Conservation (phyloP, 2,797 vertebrate species). For the Ficedula albicollis region DNA sequence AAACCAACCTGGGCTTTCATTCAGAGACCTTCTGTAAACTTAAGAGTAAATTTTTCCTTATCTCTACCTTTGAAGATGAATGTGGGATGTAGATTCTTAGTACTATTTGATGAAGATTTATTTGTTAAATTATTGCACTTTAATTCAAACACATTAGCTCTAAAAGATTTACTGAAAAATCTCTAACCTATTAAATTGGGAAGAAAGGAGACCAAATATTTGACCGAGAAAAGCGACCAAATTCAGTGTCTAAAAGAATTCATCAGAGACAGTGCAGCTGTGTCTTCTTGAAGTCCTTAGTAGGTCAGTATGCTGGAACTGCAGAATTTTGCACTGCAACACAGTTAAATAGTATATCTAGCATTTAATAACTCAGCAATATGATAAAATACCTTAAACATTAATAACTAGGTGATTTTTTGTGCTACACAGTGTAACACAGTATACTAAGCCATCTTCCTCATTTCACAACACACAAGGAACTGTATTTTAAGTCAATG, state of each 20-base stretch:
- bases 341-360: background rate
- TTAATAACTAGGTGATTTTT: background rate
- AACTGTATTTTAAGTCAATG: background rate
- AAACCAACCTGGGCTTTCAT: background rate
- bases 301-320: background rate
- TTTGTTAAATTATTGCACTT: background rate
- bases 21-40: background rate
- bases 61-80: background rate
- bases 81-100: background rate
- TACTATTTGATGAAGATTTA: background rate
- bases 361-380: background rate
- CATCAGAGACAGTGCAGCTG: background rate
- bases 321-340: background rate
- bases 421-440: background rate
- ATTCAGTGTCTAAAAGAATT: background rate
- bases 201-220: background rate
- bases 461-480: background rate
- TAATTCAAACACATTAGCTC: background rate
- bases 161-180: background rate
- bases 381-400: background rate
- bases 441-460: background rate
- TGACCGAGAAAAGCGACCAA: background rate
- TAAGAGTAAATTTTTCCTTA: background rate
- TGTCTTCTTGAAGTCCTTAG: background rate
- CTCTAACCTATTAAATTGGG: background rate